These are phyloP conservation scores for Amiota mariae DNA, from an alignment of 2,888 invertebrate species.

Conservation along the genomic window DNA sequence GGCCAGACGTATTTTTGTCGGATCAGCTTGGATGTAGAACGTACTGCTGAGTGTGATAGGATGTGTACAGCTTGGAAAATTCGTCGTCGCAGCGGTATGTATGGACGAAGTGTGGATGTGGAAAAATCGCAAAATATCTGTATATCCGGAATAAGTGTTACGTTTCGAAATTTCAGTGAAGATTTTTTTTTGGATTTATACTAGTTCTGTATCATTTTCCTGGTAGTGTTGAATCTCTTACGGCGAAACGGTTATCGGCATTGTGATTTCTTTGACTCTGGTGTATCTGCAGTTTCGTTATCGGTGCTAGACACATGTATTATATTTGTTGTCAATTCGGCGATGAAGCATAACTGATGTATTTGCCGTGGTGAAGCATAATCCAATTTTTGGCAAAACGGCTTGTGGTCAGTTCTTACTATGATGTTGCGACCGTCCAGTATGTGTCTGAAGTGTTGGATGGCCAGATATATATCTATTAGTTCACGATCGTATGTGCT, in stretches of 20 bases:
- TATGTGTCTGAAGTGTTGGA: neutral
- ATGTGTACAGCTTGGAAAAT: too few species aligned
- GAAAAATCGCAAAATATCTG: too few species aligned
- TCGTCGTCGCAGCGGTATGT: neutral
- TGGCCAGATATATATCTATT: neutral
- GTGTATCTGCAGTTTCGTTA: too few species aligned
- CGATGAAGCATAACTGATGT: neutral
- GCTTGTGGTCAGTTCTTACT: neutral
- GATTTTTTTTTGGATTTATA: neutral
- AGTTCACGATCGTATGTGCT: neutral
- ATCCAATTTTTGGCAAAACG: neutral
- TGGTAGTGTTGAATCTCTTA: neutral
- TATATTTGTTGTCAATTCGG: neutral
- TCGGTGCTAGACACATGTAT: neutral
- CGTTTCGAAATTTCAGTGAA: neutral
- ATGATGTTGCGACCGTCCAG: neutral
- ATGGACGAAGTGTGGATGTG: neutral
- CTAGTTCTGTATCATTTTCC: neutral
- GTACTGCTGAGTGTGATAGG: neutral
- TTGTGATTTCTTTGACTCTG: conserved; percentile 1
- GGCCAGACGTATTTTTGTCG: conserved; percentile 1
- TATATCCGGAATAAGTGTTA: too few species aligned
- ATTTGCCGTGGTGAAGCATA: neutral
- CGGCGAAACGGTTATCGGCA: neutral
- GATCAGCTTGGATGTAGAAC: neutral